phyloP scores from a whole-genome alignment of 2,888 invertebrate species.

The Clanis bilineata region DNA sequence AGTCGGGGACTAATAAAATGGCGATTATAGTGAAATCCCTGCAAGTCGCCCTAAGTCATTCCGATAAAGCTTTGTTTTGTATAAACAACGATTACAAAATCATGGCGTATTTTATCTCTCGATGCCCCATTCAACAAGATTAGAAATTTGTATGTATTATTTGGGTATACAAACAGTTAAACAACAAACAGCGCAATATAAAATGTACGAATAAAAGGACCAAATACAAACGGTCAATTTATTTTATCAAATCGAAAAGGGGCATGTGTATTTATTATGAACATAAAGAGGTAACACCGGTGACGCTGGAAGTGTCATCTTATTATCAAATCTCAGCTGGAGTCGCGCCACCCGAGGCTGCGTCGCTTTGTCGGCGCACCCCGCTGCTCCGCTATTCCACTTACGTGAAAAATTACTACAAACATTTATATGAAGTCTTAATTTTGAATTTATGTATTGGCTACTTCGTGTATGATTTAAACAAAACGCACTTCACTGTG shows the following conservation, averaged over 20 bases:
- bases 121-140: background rate
- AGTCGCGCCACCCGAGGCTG: conserved; percentile 59
- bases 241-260: conserved; percentile 1
- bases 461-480: background rate
- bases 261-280: conserved; percentile 22
- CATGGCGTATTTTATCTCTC: no score
- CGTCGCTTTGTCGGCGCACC: conserved; percentile 72
- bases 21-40: no score
- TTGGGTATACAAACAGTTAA: background rate
- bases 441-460: conserved; percentile 15
- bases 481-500: background rate
- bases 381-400: conserved; percentile 55
- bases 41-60: no score
- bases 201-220: background rate
- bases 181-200: background rate
- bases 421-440: conserved; percentile 30
- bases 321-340: conserved; percentile 54
- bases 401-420: conserved; percentile 68
- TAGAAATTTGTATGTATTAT: background rate
- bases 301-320: conserved; percentile 58
- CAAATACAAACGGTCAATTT: conserved; percentile 3
- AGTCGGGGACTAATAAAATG: no score
- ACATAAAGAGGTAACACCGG: conserved; percentile 40
- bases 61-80: no score
- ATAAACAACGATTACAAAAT: no score